Evolutionary conservation across 2,888 invertebrate genomes (phyloP).

Genomic region (Drosophila austrosaltans): DNA sequence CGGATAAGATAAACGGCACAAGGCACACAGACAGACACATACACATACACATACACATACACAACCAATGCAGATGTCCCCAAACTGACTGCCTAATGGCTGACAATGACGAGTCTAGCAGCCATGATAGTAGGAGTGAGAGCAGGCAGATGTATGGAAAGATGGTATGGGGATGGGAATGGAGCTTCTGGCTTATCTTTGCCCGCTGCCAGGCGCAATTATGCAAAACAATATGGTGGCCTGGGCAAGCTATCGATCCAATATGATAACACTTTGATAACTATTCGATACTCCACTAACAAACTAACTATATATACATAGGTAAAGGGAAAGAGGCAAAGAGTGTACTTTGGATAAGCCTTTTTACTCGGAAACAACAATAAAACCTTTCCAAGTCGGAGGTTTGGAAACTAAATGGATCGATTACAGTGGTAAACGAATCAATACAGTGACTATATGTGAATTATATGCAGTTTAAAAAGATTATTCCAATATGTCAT

Average conservation of each 20-base stretch:
- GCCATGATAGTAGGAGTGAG: constrained; percentile 26
- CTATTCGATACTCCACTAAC: constrained; percentile 5
- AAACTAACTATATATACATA: constrained; percentile 6
- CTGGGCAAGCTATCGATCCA: constrained; percentile 58
- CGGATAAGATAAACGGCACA: constrained; percentile 70
- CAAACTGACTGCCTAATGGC: constrained; percentile 41
- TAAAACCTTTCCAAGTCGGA: neutral
- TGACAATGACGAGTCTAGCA: neutral
- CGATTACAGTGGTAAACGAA: too few species aligned
- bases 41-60: too few species aligned
- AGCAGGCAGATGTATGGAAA: constrained; percentile 21
- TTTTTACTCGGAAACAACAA: neutral
- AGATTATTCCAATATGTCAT: too few species aligned
- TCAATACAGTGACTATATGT: too few species aligned
- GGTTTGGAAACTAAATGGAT: neutral
- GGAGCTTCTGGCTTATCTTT: constrained; percentile 49
- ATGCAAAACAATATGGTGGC: constrained; percentile 78
- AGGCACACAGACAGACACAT: constrained; percentile 1
- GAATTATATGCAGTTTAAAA: too few species aligned
- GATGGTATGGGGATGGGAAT: constrained; percentile 20
- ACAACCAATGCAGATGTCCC: constrained; percentile 39
- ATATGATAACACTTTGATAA: constrained; percentile 40
- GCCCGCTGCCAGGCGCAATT: constrained; percentile 57
- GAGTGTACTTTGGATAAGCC: neutral
- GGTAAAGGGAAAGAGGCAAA: constrained; percentile 16